Evolutionary conservation across 2,888 invertebrate genomes (phyloP).

Genomic region (Sarcophaga carnaria): DNA sequence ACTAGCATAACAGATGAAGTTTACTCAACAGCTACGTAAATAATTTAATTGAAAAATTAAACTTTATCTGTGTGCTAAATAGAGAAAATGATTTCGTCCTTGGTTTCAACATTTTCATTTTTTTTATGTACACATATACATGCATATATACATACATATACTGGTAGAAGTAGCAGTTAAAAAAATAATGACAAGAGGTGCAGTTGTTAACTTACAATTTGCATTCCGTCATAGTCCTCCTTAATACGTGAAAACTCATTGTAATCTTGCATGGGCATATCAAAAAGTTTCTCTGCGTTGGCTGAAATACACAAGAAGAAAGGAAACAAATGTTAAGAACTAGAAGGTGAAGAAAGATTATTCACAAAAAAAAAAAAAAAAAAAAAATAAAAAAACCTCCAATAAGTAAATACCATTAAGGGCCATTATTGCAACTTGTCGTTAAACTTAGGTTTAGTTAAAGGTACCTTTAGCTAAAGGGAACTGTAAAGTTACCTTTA

Average conservation of each 20-base stretch:
- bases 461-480: too few relatives aligned
- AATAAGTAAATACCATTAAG: conserved; percentile 60
- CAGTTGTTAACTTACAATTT: conserved; percentile 79
- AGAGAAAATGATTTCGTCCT: conserved; percentile 7
- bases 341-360: conserved; percentile 32
- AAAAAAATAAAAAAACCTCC: conserved; percentile 41
- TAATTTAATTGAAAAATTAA: conserved; percentile 72
- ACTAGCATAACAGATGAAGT: conserved; percentile 22
- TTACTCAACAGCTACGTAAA: conserved; percentile 61
- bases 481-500: too few relatives aligned
- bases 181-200: conserved; percentile 30
- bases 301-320: conserved; percentile 78
- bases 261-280: conserved; percentile 92
- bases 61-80: conserved; percentile 66
- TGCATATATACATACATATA: background rate
- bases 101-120: conserved; percentile 1
- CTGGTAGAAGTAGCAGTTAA: background rate
- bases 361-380: conserved; percentile 49
- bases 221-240: conserved; percentile 86
- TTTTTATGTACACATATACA: background rate
- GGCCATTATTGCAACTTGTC: background rate
- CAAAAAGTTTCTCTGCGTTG: conserved; percentile 92
- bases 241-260: conserved; percentile 87
- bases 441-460: too few relatives aligned
- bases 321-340: background rate